These are phyloP conservation scores for Macaca mulatta DNA, from an alignment of 2,113 vertebrate species.

Conservation along the genomic window DNA sequence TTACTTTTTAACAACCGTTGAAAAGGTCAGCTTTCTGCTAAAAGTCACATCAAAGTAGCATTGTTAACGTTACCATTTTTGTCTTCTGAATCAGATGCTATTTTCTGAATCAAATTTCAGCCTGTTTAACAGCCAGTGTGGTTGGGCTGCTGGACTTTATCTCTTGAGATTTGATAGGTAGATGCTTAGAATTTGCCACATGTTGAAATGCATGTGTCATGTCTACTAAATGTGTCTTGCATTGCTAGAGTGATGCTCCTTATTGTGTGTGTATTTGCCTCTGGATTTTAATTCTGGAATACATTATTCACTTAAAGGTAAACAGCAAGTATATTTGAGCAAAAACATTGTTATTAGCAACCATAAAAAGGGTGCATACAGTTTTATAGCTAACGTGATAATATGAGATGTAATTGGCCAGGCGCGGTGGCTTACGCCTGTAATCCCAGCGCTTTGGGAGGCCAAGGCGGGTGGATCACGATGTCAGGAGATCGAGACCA, in stretches of 20 bases:
- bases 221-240: not conserved
- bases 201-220: not conserved
- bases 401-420: not conserved
- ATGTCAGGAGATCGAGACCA: too few species aligned
- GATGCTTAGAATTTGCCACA: not conserved
- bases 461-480: too few species aligned
- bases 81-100: slow-evolving; percentile 29
- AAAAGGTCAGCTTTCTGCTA: not conserved
- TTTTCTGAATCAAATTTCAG: slow-evolving; percentile 10
- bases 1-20: not conserved
- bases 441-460: too few species aligned
- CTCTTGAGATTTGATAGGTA: not conserved
- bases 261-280: not conserved
- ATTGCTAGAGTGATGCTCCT: not conserved
- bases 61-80: not conserved
- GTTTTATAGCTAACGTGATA: not conserved
- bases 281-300: not conserved
- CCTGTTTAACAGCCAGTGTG: not conserved
- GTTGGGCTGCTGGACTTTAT: not conserved
- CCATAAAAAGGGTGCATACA: not conserved
- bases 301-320: slow-evolving; percentile 4
- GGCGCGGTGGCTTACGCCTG: too few species aligned
- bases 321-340: slow-evolving; percentile 3
- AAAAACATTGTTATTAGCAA: not conserved
- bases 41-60: not conserved